phyloP scores from a whole-genome alignment of 35 echinoderm and acorn worm genomes.

The Chiridota heheva region DNA sequence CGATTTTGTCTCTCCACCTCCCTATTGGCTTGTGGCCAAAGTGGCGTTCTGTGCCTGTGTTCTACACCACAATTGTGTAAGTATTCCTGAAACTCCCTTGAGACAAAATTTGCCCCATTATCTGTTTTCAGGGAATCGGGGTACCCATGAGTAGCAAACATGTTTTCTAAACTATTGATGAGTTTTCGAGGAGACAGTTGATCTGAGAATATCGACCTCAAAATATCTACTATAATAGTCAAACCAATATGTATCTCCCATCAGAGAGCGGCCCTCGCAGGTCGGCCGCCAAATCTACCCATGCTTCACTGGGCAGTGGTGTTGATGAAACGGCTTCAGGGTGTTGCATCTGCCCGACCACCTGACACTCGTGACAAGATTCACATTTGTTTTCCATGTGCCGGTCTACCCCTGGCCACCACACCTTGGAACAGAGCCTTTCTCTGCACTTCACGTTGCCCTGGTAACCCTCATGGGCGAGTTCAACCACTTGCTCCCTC shows the following conservation, averaged over 20 bases:
- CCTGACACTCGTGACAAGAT: constrained; percentile 60
- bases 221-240: constrained; percentile 63
- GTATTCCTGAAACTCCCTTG: neutral
- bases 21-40: constrained; percentile 53
- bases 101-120: constrained; percentile 47
- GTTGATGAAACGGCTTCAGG: constrained; percentile 27
- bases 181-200: too few species aligned
- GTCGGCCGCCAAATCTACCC: constrained; percentile 52
- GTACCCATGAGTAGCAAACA: constrained; percentile 39
- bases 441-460: constrained; percentile 50
- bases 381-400: constrained; percentile 27
- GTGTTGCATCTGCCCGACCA: constrained; percentile 28
- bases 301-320: constrained; percentile 33
- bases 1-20: constrained; percentile 44
- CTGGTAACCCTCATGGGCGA: constrained; percentile 39
- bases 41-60: constrained; percentile 28
- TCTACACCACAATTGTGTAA: neutral
- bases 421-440: constrained; percentile 51
- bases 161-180: constrained; percentile 27
- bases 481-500: constrained; percentile 27
- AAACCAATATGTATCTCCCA: constrained; percentile 28
- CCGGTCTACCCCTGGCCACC: constrained; percentile 53
- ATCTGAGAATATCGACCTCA: constrained; percentile 46
- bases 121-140: constrained; percentile 41
- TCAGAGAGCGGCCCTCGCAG: constrained; percentile 29